Evolutionary conservation across 1,140 invertebrate species (phyloP), one percentile per base, ranked within the genome.

Genomic region (Mya arenaria): DNA sequence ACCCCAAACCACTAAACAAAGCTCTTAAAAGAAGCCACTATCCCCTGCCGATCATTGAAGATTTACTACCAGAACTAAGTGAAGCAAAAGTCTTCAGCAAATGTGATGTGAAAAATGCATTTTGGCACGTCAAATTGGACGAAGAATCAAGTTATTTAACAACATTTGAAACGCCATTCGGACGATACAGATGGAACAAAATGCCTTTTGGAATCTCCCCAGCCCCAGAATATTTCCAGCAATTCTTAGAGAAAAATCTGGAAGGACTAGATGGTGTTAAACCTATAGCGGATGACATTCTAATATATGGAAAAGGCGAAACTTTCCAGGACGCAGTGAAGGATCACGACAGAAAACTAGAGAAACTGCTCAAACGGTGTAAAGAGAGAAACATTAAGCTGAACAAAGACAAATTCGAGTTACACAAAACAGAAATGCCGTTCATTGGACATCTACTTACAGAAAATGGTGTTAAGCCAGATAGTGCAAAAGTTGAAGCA

Each of bases 221-320:
- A 37, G 63, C 74, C n/a, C 63, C 65, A 19, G 91, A 92, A 78
- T 79, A 89, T 3, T 93, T 92, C 77, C 88, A 93, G 60, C 79
- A 81, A 62, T 10, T 58, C 25, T 89, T n/a, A 89, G 69, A 72
- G 80, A 25, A 75, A 78, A 86, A 88, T 39, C 84, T 92, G 48
- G 83, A 87, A 66, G 87, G 86, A 32, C 73, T 93, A 19, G n/a
- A 77, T 52, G 90, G 92, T 34, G 85, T 92, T 15, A 86, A 77
- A 36, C 72, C 89, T 4, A 90, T 90, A 65, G 81, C 90, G 66
- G 91, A 93, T 84, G 92, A 93, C 78, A 88, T 92, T 17, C 32
- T 92, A 10, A 71, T 93, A 5, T 89, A 66, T 58, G 90, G 87
- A 10, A 48, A 44, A 37, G 85, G 74, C 41, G 62, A 84, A 65